Base-by-base conservation (phyloP, 1,140 invertebrate genomes). In the Lordiphosa clarofinis region DNA sequence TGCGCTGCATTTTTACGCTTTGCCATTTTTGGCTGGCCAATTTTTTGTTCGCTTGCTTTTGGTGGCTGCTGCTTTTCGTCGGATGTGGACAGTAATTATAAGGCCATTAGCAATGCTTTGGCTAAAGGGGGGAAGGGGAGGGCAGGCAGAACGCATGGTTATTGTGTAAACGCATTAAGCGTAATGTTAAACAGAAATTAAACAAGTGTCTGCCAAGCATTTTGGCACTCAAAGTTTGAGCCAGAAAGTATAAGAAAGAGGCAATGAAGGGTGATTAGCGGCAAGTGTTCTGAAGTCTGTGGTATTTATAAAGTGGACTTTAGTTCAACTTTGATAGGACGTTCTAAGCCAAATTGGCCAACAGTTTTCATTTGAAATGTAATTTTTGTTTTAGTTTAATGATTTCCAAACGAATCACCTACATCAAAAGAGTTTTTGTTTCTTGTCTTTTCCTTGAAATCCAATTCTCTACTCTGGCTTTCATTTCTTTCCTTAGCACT, bases 101-200 rank as follows among this genome's bases (percentile, higher is more conserved):
- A 82, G 76, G 78, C 76, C 72, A 81, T 81, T 81, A 81, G 76
- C 72, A 73, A 58, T 49, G 59, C 69, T 64, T n/a, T 9, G 1
- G 38, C 5, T 3, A 1, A 15, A 15, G 13, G 7, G 21, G 31
- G 31, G 11, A 21, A 42, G 39, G 38, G 40, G 21, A 0, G n/a
- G n/a, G n/a, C n/a, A n/a, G n/a, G n/a, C 24, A 28, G 37, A 48
- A 59, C 71, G 76, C 76, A 82, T 82, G 78, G 76, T 84, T 76
- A 76, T 82, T 82, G 76, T 82, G 76, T 76, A 76, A 82, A 76
- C 69, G 72, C 76, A 82, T 82, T 82, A 84, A 84, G 76, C 68
- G 68, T 69, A 76, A 69, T 82, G 73, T 67, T 76, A 49, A 76
- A 59, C 59, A 69, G 67, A 76, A 68, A 76, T 73, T 68, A 62